Conservation (phyloP, 2,113 vertebrate species). For the Petroica traversi region DNA sequence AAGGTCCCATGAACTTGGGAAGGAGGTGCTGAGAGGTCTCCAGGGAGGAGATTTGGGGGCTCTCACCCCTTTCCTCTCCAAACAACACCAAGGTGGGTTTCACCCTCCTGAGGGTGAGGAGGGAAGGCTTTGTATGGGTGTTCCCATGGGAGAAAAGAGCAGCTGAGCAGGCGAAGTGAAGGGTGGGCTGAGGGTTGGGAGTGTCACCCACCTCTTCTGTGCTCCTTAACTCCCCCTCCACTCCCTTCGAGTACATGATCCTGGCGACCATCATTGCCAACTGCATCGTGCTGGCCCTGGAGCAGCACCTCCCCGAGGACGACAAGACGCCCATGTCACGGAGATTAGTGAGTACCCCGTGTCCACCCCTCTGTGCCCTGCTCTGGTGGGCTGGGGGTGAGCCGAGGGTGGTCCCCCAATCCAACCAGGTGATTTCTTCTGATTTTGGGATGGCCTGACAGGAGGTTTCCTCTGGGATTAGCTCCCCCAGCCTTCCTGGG, state of each 20-base stretch:
- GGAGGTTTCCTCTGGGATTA: background rate
- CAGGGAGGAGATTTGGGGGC: background rate
- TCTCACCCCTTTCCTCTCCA: background rate
- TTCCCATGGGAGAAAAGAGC: background rate
- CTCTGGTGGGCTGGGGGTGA: fast-evolving
- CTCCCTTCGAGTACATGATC: conserved; percentile 99
- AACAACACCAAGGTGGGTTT: background rate
- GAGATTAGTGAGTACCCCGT: conserved; percentile 83
- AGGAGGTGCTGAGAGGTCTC: background rate
- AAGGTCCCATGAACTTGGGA: fast-evolving
- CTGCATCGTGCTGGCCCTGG: conserved; percentile 95
- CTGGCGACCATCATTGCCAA: conserved; percentile 97
- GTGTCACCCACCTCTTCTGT: background rate
- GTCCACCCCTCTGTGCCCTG: background rate
- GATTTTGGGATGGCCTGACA: background rate
- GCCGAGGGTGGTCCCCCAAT: background rate
- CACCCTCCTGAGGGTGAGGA: background rate
- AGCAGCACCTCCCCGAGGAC: conserved; percentile 94
- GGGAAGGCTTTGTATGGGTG: fast-evolving
- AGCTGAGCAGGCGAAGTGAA: background rate
- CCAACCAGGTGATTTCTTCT: background rate
- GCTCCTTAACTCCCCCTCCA: conserved; percentile 83
- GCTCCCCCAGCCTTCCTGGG: background rate
- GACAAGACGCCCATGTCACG: conserved; percentile 98
- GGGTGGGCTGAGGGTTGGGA: background rate